phyloP scores from a whole-genome alignment of 2,888 invertebrate genomes.

The Bugulina stolonifera region DNA sequence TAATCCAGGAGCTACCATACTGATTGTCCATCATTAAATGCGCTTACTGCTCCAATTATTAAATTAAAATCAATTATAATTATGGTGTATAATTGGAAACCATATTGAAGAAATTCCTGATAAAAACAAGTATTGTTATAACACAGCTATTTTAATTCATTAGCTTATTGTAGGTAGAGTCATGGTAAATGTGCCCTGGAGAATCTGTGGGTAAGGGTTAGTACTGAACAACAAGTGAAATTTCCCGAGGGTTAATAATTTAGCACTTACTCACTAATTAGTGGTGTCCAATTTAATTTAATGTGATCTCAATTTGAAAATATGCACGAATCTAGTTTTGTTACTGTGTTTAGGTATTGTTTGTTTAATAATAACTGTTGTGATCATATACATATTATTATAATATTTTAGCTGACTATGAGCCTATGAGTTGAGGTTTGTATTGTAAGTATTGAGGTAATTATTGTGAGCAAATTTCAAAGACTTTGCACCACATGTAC shows the following conservation, averaged over 20 bases:
- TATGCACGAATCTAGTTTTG: neutral
- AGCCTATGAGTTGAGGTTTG: too few species aligned
- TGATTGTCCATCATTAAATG: too few species aligned
- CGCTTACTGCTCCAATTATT: too few species aligned
- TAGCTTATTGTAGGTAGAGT: neutral
- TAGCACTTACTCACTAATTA: neutral
- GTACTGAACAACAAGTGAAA: neutral
- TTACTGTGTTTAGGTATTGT: too few species aligned
- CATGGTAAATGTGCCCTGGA: neutral
- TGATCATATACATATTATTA: too few species aligned
- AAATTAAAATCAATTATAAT: slow-evolving; percentile 14
- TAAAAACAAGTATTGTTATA: neutral
- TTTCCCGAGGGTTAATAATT: neutral
- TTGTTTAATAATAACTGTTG: too few species aligned
- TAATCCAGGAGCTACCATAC: too few species aligned
- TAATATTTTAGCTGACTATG: too few species aligned
- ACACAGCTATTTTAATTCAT: neutral
- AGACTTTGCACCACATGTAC: too few species aligned
- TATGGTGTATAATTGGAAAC: neutral
- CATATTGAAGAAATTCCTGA: neutral
- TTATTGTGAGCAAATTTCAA: too few species aligned
- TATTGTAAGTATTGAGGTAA: too few species aligned
- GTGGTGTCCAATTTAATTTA: neutral
- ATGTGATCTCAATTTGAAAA: neutral
- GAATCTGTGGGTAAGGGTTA: neutral